phyloP scores from a whole-genome alignment of 2,888 invertebrate species.

The Tenthredo livida region DNA sequence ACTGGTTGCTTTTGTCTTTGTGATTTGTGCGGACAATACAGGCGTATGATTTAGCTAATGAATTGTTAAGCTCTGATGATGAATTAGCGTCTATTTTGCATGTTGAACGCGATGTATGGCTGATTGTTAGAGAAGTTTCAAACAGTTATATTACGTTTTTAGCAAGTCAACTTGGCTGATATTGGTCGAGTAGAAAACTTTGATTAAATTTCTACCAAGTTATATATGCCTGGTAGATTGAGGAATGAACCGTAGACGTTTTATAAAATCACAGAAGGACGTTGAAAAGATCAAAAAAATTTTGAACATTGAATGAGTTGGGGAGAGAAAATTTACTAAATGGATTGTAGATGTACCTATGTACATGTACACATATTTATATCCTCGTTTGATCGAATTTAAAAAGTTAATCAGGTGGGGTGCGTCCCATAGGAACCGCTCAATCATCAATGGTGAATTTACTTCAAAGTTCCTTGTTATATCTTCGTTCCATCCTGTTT shows the following conservation, averaged over 20 bases:
- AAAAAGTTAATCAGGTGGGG: neutral
- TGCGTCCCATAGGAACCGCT: slow-evolving; percentile 1
- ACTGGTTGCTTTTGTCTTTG: slow-evolving; percentile 23
- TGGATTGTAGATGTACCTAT: neutral
- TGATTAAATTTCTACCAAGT: slow-evolving; percentile 21
- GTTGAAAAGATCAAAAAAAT: neutral
- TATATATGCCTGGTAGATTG: neutral
- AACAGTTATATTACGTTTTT: slow-evolving; percentile 13
- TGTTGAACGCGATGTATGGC: neutral
- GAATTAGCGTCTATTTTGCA: neutral
- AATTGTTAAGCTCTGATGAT: slow-evolving; percentile 6
- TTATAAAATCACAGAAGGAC: neutral
- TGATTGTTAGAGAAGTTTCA: slow-evolving; percentile 3
- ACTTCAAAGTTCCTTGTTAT: neutral
- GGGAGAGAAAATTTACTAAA: neutral
- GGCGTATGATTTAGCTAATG: neutral
- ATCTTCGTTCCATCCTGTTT: slow-evolving; percentile 10
- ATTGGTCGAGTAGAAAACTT: slow-evolving; percentile 28
- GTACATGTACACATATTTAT: neutral
- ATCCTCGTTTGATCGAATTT: neutral
- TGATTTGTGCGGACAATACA: neutral
- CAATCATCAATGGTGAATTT: slow-evolving; percentile 32
- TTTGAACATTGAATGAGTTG: neutral
- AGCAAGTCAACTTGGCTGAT: slow-evolving; percentile 24
- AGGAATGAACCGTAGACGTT: neutral